phyloP scores from a whole-genome alignment of 1,140 invertebrate species.

The Anoplolepis gracilipes region DNA sequence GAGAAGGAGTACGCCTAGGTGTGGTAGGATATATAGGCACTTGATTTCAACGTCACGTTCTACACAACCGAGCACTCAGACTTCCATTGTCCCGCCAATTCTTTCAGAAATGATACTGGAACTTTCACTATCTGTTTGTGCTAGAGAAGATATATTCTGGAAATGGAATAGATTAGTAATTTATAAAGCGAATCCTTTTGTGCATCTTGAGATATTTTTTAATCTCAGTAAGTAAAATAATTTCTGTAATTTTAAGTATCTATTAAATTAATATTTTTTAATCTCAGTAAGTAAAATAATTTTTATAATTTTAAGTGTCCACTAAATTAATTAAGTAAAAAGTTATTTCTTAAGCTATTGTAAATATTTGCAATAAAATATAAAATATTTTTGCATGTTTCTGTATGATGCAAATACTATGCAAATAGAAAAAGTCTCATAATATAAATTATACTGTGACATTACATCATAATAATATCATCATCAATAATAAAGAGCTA shows the following conservation, averaged over 20 bases:
- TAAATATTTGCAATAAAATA: too few species aligned
- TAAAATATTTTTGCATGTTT: too few species aligned
- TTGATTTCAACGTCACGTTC: slow-evolving; percentile 41
- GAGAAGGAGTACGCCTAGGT: slow-evolving; percentile 15
- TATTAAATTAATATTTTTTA: too few species aligned
- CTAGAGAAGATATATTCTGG: not conserved
- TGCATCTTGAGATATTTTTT: not conserved
- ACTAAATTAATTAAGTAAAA: too few species aligned
- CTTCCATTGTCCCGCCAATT: slow-evolving; percentile 56
- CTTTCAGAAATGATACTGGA: slow-evolving; percentile 37
- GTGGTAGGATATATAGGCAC: not conserved
- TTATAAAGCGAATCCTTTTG: not conserved
- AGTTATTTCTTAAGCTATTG: too few species aligned
- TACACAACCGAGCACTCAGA: slow-evolving; percentile 77
- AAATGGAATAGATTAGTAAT: not conserved
- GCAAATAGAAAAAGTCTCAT: too few species aligned
- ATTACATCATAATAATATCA: too few species aligned
- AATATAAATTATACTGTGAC: too few species aligned
- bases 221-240: not conserved
- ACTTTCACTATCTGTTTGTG: slow-evolving; percentile 76
- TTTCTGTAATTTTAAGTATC: not conserved
- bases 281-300: too few species aligned
- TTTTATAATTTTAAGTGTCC: too few species aligned
- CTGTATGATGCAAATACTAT: too few species aligned
- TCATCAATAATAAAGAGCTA: too few species aligned